These are phyloP conservation scores for Phragmatobia fuliginosa DNA, from an alignment of 2,888 invertebrate species.

Conservation along the genomic window DNA sequence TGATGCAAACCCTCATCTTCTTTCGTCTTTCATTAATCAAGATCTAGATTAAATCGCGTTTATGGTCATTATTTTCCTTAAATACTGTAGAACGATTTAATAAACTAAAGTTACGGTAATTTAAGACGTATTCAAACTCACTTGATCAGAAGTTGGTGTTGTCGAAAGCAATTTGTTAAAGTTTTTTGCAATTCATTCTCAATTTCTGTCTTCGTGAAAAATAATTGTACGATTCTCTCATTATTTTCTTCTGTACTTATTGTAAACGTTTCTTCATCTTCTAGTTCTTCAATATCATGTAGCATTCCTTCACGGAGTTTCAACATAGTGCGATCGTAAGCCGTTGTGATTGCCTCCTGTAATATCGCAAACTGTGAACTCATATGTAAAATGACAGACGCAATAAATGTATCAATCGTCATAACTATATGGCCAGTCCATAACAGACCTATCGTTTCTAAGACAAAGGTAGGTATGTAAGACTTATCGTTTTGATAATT, in stretches of 20 bases:
- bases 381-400: conserved; percentile 79
- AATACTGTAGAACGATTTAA: no score
- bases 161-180: conserved; percentile 71
- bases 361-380: conserved; percentile 75
- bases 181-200: conserved; percentile 67
- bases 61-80: no score
- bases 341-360: conserved; percentile 73
- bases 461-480: conserved; percentile 71
- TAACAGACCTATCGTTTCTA: conserved; percentile 76
- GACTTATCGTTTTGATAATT: conserved; percentile 69
- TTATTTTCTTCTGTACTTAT: conserved; percentile 50
- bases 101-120: neutral
- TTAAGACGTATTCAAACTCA: conserved; percentile 49
- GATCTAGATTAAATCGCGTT: no score
- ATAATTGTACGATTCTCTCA: conserved; percentile 61
- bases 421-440: conserved; percentile 84
- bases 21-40: neutral
- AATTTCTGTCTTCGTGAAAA: conserved; percentile 65
- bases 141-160: conserved; percentile 78
- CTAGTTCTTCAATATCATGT: conserved; percentile 38
- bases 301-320: conserved; percentile 54
- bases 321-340: conserved; percentile 72
- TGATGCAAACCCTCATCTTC: neutral
- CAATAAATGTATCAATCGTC: conserved; percentile 81
- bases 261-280: conserved; percentile 25